A percentile compares a stretch with the other conserved stretches of the same genome.
These are phyloP conservation scores for Oscheius sp. DNA, from an alignment of 2,888 invertebrate genomes.

Conservation along the genomic window DNA sequence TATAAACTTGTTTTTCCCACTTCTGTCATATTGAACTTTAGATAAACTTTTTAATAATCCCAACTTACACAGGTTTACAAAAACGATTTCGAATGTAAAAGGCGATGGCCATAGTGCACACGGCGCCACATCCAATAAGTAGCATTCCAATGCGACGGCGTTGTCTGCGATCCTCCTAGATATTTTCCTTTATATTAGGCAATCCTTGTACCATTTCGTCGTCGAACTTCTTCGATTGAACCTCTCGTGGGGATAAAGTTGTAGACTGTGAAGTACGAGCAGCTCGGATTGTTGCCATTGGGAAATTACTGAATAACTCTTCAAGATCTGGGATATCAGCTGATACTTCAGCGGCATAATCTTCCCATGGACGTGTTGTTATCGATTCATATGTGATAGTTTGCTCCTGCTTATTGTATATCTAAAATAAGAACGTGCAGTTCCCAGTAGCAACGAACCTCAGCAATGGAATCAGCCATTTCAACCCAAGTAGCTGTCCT, in stretches of 20 bases:
- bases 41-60: conserved; percentile 3
- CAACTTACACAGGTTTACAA: not conserved
- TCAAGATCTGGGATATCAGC: no score
- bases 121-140: conserved; percentile 4
- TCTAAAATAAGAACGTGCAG: no score
- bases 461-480: conserved; percentile 4
- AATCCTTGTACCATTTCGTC: not conserved
- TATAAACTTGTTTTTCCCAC: not conserved
- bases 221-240: no score
- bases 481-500: not conserved
- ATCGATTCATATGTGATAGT: no score
- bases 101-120: not conserved
- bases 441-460: no score
- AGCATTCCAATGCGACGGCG: conserved; percentile 4
- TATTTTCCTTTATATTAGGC: not conserved
- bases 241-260: no score
- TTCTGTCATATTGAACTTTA: not conserved
- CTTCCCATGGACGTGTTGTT: no score
- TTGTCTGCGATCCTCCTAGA: not conserved
- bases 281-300: no score
- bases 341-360: no score
- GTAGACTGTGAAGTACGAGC: no score
- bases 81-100: not conserved
- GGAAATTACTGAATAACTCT: no score
- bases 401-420: no score